phyloP scores from a whole-genome alignment of 2,888 invertebrate species.

The Cantharis lateralis region DNA sequence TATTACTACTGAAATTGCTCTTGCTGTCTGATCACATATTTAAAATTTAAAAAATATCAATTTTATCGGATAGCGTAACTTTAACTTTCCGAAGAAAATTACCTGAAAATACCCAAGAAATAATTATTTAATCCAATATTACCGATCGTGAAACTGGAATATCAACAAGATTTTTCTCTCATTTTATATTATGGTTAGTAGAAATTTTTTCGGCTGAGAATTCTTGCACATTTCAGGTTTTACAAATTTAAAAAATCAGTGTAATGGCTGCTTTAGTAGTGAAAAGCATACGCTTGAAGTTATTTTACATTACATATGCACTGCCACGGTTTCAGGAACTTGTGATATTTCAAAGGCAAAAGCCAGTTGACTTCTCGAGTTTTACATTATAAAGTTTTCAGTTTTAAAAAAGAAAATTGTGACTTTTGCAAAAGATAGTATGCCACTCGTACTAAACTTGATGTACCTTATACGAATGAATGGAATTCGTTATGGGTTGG shows the following conservation, averaged over 20 bases:
- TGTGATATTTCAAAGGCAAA: background rate
- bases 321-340: background rate
- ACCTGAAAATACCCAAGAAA: background rate
- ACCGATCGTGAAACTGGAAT: background rate
- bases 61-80: background rate
- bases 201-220: background rate
- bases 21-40: background rate
- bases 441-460: background rate
- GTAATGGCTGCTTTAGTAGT: background rate
- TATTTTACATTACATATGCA: background rate
- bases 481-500: background rate
- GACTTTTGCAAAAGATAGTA: background rate
- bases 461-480: background rate
- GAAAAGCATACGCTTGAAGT: background rate
- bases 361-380: background rate
- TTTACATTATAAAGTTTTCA: background rate
- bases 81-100: background rate
- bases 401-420: background rate
- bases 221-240: background rate
- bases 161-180: background rate
- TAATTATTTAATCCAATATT: background rate
- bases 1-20: slow-evolving; percentile 32
- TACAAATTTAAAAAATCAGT: background rate
- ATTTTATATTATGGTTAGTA: background rate
- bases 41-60: background rate